Base-by-base conservation (phyloP, 2,113 vertebrate genomes). In the Amblyopsis rosae region DNA sequence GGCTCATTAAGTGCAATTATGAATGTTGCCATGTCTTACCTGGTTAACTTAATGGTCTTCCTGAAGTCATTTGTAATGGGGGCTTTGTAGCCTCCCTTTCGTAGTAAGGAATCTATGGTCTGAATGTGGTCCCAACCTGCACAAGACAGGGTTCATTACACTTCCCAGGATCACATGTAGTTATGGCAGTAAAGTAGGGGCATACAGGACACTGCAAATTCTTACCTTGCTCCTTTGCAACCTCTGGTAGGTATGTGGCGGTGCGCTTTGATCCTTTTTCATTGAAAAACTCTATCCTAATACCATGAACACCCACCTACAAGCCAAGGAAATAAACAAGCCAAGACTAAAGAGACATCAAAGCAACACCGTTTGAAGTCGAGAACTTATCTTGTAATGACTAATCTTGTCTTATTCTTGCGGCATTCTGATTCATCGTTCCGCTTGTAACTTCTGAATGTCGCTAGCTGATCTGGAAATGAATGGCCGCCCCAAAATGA, bases 201-300 rank as follows among this genome's bases (percentile, higher is more conserved):
- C 13, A 8, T 15, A 4, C 11, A 45, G 3, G 12, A 56, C 12
- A 66, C 46, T 60, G 4, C 49, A 8, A 6, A 9, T 57, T 71
- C 92, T 95, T 88, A 99, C 98, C 98, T 99, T 99, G 98, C 95
- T 99, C 98, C 95, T 99, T 99, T 82, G 98, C 98, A 93, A 99
- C 98, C 95, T 99, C 98, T 77, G 98, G 98, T 88, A 99, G 91
- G 92, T 99, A 99, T 94, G 98, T 99, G 94, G 98, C 98, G 84
- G 98, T 99, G 92, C 98, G 97, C 92, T 99, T 99, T 93, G 97
- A 99, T 96, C 98, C 98, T 96, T 99, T 99, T 95, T 99, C 98
- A 93, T 97, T 99, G 96, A 98, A 98, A 97, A 99, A 99, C 90
- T 99, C 97, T 97, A 99, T 99, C 93, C 98, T 97, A 96, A 99